Conservation (phyloP, 2,888 invertebrate genomes). For the Brassicogethes aeneus region DNA sequence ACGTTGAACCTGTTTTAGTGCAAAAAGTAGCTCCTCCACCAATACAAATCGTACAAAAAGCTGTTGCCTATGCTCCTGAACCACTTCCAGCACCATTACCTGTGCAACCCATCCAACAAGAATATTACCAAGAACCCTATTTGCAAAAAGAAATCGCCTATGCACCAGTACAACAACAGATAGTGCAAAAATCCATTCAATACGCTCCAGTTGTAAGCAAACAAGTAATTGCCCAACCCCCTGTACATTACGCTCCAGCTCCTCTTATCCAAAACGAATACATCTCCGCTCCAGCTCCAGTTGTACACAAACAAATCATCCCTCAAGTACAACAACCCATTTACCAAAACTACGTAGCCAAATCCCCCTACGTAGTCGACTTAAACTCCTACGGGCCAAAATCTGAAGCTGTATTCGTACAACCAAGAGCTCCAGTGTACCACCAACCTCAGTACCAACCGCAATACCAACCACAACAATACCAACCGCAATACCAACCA, state of each 20-base stretch:
- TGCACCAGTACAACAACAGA: background rate
- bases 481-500: background rate
- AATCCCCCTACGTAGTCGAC: background rate
- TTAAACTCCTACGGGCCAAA: background rate
- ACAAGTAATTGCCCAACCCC: background rate
- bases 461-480: background rate
- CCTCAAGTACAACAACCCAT: constrained; percentile 1
- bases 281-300: background rate
- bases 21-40: background rate
- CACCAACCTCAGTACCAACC: background rate
- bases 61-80: background rate
- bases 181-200: background rate
- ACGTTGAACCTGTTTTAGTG: constrained; percentile 1
- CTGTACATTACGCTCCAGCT: background rate
- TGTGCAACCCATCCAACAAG: background rate
- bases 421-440: background rate
- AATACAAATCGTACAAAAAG: constrained; percentile 1
- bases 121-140: constrained; percentile 1
- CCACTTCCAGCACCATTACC: constrained; percentile 1
- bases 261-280: background rate
- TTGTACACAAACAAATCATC: background rate
- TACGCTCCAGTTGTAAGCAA: background rate
- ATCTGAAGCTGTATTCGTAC: background rate
- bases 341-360: background rate
- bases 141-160: background rate